Evolutionary conservation across 2,797 vertebrate species (phyloP).

Genomic region (Podargus strigoides): DNA sequence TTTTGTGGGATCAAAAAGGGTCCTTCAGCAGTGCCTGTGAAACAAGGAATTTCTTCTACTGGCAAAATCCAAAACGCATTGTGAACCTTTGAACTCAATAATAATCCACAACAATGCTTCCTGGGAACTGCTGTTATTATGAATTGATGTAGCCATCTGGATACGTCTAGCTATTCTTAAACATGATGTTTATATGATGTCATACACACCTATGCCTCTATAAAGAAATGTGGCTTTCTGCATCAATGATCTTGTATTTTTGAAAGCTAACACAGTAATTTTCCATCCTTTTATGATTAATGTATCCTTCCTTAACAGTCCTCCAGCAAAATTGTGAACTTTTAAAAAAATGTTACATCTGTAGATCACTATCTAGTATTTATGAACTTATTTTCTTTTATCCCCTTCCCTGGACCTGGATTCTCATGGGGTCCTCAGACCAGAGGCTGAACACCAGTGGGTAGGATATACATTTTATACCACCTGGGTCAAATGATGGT

Average conservation of each 20-base stretch:
- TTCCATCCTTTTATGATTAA: neutral
- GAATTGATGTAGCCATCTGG: constrained; percentile 17
- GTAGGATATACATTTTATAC: neutral
- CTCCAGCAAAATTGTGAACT: neutral
- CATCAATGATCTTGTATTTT: neutral
- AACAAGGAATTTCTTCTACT: neutral
- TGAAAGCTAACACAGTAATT: neutral
- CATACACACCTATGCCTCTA: neutral
- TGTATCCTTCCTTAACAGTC: neutral
- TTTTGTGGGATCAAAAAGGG: neutral
- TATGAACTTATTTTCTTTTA: neutral
- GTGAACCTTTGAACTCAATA: constrained; percentile 30
- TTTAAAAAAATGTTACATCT: neutral
- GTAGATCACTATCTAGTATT: neutral
- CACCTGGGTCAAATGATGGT: neutral
- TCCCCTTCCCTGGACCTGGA: neutral
- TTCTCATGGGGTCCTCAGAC: neutral
- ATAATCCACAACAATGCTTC: neutral
- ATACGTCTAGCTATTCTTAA: neutral
- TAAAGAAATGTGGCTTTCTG: neutral
- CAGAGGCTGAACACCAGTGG: neutral
- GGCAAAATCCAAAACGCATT: neutral
- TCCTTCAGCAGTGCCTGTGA: neutral
- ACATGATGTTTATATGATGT: constrained; percentile 21
- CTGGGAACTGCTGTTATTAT: neutral